Evolutionary conservation across 2,113 vertebrate species (phyloP), one percentile per base, ranked within the genome.

Genomic region (Albula glossodonta): DNA sequence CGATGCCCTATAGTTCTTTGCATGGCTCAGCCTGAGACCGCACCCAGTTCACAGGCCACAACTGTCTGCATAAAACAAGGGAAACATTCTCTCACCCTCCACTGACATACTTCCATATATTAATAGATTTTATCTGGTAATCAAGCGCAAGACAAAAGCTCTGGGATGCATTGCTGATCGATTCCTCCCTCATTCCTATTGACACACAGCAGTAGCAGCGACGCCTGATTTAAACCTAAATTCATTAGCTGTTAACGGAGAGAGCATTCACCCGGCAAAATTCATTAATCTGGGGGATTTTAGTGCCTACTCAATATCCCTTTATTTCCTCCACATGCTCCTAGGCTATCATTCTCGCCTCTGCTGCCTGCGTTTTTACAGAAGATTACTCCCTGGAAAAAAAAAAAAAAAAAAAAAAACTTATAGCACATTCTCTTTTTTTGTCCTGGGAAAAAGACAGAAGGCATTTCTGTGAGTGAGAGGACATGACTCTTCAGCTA

Each of bases 231-330:
- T 53, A 53, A 81, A 51, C 50, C 19, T 22, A 53, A 81, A 81
- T 81, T 81, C 80, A 81, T 52, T 81, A 52, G 80, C 80, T 52
- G 51, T 81, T 25, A 81, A 53, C 50, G 17, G 80, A 53, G 78
- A 80, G 50, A 81, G 50, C 51, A n/a, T n/a, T 52, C 80, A 81
- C 80, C 80, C 50, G 2, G 80, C 80, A 25, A 22, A 52, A 81
- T 51, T 22, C 80, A 52, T 81, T 52, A n/a, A 81, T 81, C 80
- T n/a, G 22, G 50, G 80, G 80, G 70, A 31, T 74, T 81, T 81
- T 81, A 81, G 19, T 53, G 51, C 80, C 80, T 53, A 53, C 51
- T 81, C 80, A 53, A 81, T 81, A 81, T 52, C 49, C 80, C 51
- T 81, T 53, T n/a, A 51, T 80, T 51, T 48, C 78, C 50, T 80